Base-by-base conservation (phyloP, 2,888 invertebrate species). In the Germaria angustata region DNA sequence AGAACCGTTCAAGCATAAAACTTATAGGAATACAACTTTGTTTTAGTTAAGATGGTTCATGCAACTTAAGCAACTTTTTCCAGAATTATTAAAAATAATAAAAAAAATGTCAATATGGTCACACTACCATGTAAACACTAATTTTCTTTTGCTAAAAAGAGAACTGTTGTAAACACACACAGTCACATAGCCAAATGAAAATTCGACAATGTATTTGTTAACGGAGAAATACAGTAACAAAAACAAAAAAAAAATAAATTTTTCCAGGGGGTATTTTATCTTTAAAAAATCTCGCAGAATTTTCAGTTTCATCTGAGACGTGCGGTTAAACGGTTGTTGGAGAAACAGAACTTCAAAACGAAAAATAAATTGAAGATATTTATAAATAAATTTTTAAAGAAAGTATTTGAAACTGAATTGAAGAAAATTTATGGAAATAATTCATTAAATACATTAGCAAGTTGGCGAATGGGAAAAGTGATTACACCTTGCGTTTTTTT, bases 251-350 rank as follows among this genome's bases (percentile, higher is more conserved):
- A 63, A 49, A 69, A 17, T 59, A 24, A 13, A 66, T 82, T 80
- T 86, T 85, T 86, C 85, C 87, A 86, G 86, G 86, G 87, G 87
- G 86, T 87, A 86, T 87, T 87, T 88, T 86, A 87, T 86, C 86
- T 86, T 85, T 75, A 85, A 85, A 84, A 85, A 85, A 87, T 87
- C 87, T 87, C 84, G 68, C 85, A 84, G 82, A 84, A 84, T 85
- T 86, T 88, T 91, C 89, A 90, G 90, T 90, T 90, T 90, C 90
- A 89, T 89, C 88, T 90, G 91, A 91, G 89, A 90, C 90, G 89
- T 88, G 89, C 87, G 87, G 86, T 88, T 86, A 87, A 88, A 86
- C 87, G 89, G 90, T 90, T 88, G 88, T 87, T 88, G 87, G 84
- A 57, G 84, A 57, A 13, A 39, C 32, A 20, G n/a, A 51, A 34